A percentile compares a stretch with the other conserved stretches of the same genome.
phyloP scores from a whole-genome alignment of 2,888 invertebrate species.

The Hyles lineata region DNA sequence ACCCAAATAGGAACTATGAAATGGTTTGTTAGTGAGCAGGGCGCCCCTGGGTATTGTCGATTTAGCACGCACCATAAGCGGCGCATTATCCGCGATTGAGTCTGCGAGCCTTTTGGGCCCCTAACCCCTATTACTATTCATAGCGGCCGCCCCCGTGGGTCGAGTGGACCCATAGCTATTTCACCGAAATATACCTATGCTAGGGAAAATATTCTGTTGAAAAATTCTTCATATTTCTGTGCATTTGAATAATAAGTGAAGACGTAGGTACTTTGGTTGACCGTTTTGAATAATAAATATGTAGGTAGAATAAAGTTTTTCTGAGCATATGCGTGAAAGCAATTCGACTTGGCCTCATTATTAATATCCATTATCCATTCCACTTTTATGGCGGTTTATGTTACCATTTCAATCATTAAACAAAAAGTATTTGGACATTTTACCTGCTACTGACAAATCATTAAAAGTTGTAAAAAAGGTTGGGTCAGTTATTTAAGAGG shows the following conservation, averaged over 20 bases:
- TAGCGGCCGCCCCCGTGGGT: conserved; percentile 66
- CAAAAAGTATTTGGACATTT: background rate
- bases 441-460: conserved; percentile 11
- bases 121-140: conserved; percentile 81
- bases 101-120: conserved; percentile 39
- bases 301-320: background rate
- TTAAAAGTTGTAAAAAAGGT: conserved; percentile 22
- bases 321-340: background rate
- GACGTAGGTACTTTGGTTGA: background rate
- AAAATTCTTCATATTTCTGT: conserved; percentile 54
- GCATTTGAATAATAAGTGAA: conserved; percentile 49
- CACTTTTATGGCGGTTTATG: background rate
- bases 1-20: conserved; percentile 66
- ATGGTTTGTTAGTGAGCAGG: conserved; percentile 66
- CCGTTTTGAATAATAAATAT: conserved; percentile 9
- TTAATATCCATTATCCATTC: background rate
- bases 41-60: conserved; percentile 77
- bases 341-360: background rate
- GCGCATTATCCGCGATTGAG: conserved; percentile 61
- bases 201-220: conserved; percentile 61
- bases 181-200: conserved; percentile 49
- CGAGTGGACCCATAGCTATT: conserved; percentile 58
- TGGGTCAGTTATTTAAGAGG: conserved; percentile 60
- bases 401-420: background rate
- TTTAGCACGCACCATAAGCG: conserved; percentile 83